Evolutionary conservation across 2,888 invertebrate species (phyloP).

Genomic region (Bimastos eiseni): DNA sequence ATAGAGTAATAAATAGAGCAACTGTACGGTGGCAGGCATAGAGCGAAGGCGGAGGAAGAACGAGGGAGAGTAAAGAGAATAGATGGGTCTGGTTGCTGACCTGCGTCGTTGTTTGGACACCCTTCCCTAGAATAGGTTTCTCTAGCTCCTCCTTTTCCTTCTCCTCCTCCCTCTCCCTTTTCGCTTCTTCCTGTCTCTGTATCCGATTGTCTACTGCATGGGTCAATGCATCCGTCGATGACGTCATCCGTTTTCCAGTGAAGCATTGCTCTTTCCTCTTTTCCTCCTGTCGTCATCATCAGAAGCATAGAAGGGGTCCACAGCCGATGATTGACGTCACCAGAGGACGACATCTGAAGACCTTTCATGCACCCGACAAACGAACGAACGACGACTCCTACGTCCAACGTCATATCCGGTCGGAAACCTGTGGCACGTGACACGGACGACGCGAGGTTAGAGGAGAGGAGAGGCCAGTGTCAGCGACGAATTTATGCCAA

Average conservation of each 20-base stretch:
- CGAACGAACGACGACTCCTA: background rate
- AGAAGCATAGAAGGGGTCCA: background rate
- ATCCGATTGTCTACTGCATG: background rate
- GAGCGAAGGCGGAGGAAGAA: too few relatives aligned
- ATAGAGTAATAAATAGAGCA: background rate
- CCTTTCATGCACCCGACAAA: conserved; percentile 8
- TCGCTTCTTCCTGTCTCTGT: background rate
- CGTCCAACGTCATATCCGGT: background rate
- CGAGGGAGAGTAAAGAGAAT: background rate
- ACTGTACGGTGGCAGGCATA: too few relatives aligned
- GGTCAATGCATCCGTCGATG: background rate
- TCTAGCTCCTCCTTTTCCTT: background rate
- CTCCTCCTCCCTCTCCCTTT: background rate
- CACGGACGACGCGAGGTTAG: background rate
- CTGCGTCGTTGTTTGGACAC: background rate
- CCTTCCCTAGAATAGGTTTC: background rate
- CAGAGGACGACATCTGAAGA: background rate
- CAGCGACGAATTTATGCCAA: too few relatives aligned
- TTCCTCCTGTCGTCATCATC: background rate
- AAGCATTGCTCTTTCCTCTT: background rate
- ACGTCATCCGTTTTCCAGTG: background rate
- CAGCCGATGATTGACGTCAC: background rate
- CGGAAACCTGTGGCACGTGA: background rate
- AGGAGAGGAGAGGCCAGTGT: background rate
- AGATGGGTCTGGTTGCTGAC: background rate